These are phyloP conservation scores for Danio tinwini DNA, from an alignment of 2,797 vertebrate species.

Conservation along the genomic window DNA sequence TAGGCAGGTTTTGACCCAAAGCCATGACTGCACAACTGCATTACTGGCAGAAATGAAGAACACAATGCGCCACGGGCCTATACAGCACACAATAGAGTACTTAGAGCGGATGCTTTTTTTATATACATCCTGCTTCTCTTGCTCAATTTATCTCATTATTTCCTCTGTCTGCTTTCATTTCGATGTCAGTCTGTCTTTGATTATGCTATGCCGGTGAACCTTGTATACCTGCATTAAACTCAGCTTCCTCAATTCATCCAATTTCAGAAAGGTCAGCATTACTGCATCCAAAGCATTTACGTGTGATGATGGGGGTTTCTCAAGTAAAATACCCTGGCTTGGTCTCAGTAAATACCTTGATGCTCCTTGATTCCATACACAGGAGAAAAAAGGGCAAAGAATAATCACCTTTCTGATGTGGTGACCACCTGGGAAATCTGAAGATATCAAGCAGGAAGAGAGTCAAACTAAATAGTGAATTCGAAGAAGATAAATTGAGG, in stretches of 20 bases:
- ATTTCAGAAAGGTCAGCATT: slow-evolving; percentile 19
- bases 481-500: background rate
- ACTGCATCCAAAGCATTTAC: background rate
- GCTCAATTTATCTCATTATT: slow-evolving; percentile 3
- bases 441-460: background rate
- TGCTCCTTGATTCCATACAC: background rate
- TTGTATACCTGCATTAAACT: background rate
- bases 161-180: background rate
- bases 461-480: background rate
- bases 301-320: background rate
- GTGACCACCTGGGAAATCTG: slow-evolving; percentile 1
- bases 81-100: background rate
- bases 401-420: slow-evolving; percentile 15
- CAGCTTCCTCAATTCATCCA: background rate
- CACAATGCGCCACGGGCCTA: background rate
- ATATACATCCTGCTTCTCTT: background rate
- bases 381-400: background rate
- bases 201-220: background rate
- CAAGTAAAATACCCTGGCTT: background rate
- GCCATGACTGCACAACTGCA: background rate
- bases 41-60: slow-evolving; percentile 5
- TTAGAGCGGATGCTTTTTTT: background rate
- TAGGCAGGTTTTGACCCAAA: slow-evolving; percentile 21
- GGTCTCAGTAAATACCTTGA: background rate
- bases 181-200: background rate